Conservation (phyloP, 1,140 invertebrate species). For the Antheraea pernyi region DNA sequence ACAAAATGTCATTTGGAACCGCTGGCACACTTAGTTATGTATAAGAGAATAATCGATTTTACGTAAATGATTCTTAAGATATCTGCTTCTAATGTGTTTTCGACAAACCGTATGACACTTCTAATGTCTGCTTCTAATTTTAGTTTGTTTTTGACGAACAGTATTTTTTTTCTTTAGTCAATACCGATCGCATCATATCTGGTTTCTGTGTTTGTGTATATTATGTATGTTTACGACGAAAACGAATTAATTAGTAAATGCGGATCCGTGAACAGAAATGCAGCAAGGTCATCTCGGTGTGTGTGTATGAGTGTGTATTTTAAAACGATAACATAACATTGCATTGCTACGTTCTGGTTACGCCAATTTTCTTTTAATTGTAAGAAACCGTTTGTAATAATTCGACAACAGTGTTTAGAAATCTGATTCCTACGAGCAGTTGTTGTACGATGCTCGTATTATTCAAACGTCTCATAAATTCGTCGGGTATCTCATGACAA, state of each 20-base stretch:
- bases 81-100: too few species aligned
- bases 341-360: neutral
- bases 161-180: too few species aligned
- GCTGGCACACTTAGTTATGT: too few species aligned
- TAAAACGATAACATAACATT: conserved; percentile 16
- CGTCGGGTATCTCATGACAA: too few species aligned
- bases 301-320: too few species aligned
- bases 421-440: conserved; percentile 15
- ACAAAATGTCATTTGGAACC: too few species aligned
- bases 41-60: too few species aligned
- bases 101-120: too few species aligned
- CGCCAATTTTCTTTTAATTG: conserved; percentile 20
- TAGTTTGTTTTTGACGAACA: too few species aligned
- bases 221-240: neutral
- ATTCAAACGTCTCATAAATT: neutral
- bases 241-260: conserved; percentile 1
- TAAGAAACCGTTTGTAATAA: conserved; percentile 24
- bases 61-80: too few species aligned
- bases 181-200: too few species aligned
- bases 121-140: too few species aligned
- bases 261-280: neutral
- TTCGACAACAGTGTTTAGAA: conserved; percentile 25
- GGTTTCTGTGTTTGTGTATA: neutral
- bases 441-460: neutral
- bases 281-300: conserved; percentile 5